These are phyloP conservation scores for Sparidentex hasta DNA, from an alignment of 2,797 vertebrate genomes.

Conservation along the genomic window DNA sequence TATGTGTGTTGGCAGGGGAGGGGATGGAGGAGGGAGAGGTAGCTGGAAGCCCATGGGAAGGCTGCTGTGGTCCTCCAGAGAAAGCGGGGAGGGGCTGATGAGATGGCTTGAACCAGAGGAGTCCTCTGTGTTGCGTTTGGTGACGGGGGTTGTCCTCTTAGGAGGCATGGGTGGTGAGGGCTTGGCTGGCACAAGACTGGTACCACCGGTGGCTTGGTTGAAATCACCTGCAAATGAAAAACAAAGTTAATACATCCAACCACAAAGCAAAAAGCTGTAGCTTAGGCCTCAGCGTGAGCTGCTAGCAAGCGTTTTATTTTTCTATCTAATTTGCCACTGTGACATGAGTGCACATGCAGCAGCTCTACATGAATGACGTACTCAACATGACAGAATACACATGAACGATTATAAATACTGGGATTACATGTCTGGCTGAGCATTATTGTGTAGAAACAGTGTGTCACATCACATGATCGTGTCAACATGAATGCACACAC, in stretches of 20 bases:
- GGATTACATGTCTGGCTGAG: slow-evolving; percentile 73
- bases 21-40: slow-evolving; percentile 84
- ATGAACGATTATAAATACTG: slow-evolving; percentile 56
- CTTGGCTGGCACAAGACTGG: slow-evolving; percentile 86
- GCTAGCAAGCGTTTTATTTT: slow-evolving; percentile 19
- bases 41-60: slow-evolving; percentile 83
- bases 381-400: slow-evolving; percentile 55
- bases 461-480: slow-evolving; percentile 60
- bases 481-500: slow-evolving; percentile 63
- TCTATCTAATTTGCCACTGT: slow-evolving; percentile 38
- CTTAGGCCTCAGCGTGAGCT: slow-evolving; percentile 21
- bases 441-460: slow-evolving; percentile 53
- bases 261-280: not conserved
- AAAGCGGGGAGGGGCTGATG: slow-evolving; percentile 65
- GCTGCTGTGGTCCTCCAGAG: slow-evolving; percentile 81
- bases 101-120: slow-evolving; percentile 59
- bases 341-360: slow-evolving; percentile 62
- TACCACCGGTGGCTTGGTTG: slow-evolving; percentile 85
- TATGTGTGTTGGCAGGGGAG: slow-evolving; percentile 87
- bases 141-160: slow-evolving; percentile 91
- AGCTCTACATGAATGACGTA: slow-evolving; percentile 44
- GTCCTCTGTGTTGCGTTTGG: slow-evolving; percentile 82
- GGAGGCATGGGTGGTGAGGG: slow-evolving; percentile 96
- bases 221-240: slow-evolving; percentile 88
- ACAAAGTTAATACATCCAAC: slow-evolving; percentile 12